A percentile compares a stretch with the other conserved stretches of the same genome.
Evolutionary conservation across 2,113 vertebrate genomes (phyloP).

Genomic region (Gila orcuttii): DNA sequence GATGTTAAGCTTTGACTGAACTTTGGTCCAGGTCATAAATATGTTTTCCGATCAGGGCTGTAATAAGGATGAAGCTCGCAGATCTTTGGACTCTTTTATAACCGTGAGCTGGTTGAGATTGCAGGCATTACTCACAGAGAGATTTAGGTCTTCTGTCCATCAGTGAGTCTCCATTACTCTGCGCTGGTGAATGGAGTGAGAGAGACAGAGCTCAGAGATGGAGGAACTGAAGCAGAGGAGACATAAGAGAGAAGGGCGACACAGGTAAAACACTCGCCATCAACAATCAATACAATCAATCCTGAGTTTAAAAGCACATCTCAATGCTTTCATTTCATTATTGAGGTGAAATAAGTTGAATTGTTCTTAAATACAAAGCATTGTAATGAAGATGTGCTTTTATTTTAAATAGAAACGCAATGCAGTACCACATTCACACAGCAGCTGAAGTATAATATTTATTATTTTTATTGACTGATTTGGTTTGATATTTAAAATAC

Average conservation of each 20-base stretch:
- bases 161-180: neutral
- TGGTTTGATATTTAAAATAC: neutral
- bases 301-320: neutral
- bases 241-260: slow-evolving; percentile 67
- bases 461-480: neutral
- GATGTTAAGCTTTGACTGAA: neutral
- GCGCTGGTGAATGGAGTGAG: slow-evolving; percentile 29
- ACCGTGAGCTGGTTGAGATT: slow-evolving; percentile 24
- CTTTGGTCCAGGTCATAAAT: neutral
- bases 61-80: slow-evolving; percentile 22
- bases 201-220: slow-evolving; percentile 54
- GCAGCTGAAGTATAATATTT: neutral
- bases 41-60: slow-evolving; percentile 15
- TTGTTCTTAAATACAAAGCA: neutral
- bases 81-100: slow-evolving; percentile 72
- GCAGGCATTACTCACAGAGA: slow-evolving; percentile 45
- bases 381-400: neutral
- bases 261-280: slow-evolving; percentile 60
- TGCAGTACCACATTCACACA: neutral
- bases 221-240: slow-evolving; percentile 67
- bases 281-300: neutral
- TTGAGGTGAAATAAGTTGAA: neutral
- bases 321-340: neutral
- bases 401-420: neutral
- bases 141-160: slow-evolving; percentile 18